Evolutionary conservation across 2,113 vertebrate species (phyloP).

Genomic region (Lycocorax pyrrhopterus): DNA sequence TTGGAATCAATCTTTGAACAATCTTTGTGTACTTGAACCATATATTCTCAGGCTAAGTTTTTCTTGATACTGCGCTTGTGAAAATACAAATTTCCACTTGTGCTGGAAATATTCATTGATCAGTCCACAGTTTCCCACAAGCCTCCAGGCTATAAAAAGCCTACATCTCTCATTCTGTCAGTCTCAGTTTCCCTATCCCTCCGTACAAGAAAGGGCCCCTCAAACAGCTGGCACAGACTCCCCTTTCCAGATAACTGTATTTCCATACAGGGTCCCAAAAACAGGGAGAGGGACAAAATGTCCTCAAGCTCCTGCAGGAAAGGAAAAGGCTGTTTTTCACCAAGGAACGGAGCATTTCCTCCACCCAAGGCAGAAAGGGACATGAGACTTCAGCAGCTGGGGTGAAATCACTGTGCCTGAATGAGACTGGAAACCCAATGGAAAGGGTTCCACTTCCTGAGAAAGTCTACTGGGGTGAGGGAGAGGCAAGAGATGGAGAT

Average conservation of each 20-base stretch:
- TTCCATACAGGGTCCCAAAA: neutral
- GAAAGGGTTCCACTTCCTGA: neutral
- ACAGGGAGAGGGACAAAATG: neutral
- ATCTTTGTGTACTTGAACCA: fast-evolving
- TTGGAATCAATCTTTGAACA: neutral
- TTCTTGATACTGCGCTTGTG: neutral
- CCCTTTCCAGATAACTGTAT: neutral
- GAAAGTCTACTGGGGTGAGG: neutral
- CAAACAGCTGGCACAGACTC: neutral
- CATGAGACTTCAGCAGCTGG: neutral
- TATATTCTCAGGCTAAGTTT: neutral
- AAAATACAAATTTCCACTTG: neutral
- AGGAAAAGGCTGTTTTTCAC: neutral
- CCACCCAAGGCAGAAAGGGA: neutral
- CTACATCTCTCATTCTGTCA: neutral
- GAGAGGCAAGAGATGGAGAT: neutral
- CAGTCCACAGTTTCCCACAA: neutral
- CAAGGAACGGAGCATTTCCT: neutral
- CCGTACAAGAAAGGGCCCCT: neutral
- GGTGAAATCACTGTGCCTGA: neutral
- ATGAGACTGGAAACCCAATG: neutral
- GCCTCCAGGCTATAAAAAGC: neutral
- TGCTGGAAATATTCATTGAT: neutral
- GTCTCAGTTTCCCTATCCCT: neutral
- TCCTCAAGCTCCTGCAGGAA: neutral